phyloP scores from a whole-genome alignment of 2,888 invertebrate genomes.

The Leptinotarsa juncta region DNA sequence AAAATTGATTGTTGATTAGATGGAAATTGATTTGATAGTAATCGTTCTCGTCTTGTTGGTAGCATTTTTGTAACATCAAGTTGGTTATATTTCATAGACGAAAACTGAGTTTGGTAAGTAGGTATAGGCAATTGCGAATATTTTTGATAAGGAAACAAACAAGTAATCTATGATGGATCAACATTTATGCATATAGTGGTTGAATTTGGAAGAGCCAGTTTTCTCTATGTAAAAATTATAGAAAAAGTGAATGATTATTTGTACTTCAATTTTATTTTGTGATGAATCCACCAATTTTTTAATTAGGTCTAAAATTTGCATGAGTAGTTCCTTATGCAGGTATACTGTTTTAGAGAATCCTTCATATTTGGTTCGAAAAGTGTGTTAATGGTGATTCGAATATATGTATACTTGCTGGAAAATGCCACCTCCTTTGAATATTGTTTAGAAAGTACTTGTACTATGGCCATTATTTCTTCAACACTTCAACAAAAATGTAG shows the following conservation, averaged over 20 bases:
- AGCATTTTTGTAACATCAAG: slow-evolving; percentile 39
- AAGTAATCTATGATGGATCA: not conserved
- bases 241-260: slow-evolving; percentile 2
- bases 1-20: slow-evolving; percentile 43
- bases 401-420: not conserved
- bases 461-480: not conserved
- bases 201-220: slow-evolving; percentile 1
- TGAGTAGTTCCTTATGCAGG: slow-evolving; percentile 1
- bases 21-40: slow-evolving; percentile 40
- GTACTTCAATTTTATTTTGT: slow-evolving; percentile 6
- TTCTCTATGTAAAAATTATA: slow-evolving; percentile 6
- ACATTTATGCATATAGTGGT: not conserved
- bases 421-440: slow-evolving; percentile 7
- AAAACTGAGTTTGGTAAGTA: slow-evolving; percentile 15
- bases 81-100: slow-evolving; percentile 11
- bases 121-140: slow-evolving; percentile 18
- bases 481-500: not conserved
- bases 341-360: not conserved
- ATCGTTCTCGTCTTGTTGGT: slow-evolving; percentile 44
- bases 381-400: not conserved
- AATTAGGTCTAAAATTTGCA: slow-evolving; percentile 5
- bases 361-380: not conserved
- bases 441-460: not conserved
- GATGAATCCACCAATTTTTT: not conserved
- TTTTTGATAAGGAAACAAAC: slow-evolving; percentile 7